Evolutionary conservation across 2,888 invertebrate genomes (phyloP).

Genomic region (Xylophagus ater): DNA sequence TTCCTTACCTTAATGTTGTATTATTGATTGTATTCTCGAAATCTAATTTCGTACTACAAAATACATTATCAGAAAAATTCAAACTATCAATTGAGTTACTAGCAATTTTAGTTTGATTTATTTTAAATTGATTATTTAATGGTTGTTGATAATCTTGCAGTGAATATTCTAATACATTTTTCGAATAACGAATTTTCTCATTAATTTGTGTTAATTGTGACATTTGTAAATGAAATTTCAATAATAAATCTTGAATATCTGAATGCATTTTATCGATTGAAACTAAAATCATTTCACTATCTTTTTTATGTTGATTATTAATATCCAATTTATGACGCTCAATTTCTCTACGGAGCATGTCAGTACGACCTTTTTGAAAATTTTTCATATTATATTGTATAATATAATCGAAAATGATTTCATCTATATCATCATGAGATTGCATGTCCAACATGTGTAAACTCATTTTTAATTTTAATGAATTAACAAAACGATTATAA

Average conservation of each 20-base stretch:
- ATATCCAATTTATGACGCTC: constrained; percentile 26
- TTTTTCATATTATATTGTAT: constrained; percentile 30
- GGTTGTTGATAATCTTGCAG: constrained; percentile 26
- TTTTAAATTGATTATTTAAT: no score
- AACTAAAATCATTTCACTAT: constrained; percentile 30
- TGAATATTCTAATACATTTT: constrained; percentile 28
- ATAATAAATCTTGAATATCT: constrained; percentile 30
- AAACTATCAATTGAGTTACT: constrained; percentile 24
- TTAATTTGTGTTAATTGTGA: constrained; percentile 32
- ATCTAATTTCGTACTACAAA: constrained; percentile 35
- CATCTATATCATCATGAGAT: constrained; percentile 23
- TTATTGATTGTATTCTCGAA: constrained; percentile 28
- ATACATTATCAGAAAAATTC: constrained; percentile 26
- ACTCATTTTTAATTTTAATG: constrained; percentile 27
- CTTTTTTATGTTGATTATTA: constrained; percentile 23
- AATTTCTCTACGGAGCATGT: constrained; percentile 29
- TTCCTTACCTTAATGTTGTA: neutral
- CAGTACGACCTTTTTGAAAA: constrained; percentile 28
- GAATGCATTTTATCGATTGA: constrained; percentile 28
- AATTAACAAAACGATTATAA: constrained; percentile 25
- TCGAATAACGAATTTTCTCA: constrained; percentile 34
- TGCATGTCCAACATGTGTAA: constrained; percentile 27
- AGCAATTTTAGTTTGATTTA: constrained; percentile 20
- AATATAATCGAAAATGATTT: constrained; percentile 31
- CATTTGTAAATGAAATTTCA: constrained; percentile 29